Base-by-base conservation (phyloP, 2,888 invertebrate species). In the Opisthograptis luteolata region DNA sequence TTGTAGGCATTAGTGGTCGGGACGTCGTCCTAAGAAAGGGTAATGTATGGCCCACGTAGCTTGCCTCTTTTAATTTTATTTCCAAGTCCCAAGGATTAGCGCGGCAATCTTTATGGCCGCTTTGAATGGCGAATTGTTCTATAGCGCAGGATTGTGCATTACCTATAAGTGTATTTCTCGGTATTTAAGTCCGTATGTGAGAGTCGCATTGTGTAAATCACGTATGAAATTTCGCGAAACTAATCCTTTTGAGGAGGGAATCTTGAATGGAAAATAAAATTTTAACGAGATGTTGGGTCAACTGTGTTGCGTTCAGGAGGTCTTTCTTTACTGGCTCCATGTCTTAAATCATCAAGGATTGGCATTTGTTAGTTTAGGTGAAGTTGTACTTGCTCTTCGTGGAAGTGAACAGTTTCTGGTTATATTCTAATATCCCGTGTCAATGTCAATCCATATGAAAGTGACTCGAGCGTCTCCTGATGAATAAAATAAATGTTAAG, bases 1-100 rank as follows among this genome's bases (percentile, higher is more conserved):
- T 85, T 88, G 89, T 87, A 81, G 79, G 86, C 84, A 87, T 89
- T 88, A 87, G 87, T 81, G 74, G 76, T 65, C 72, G 74, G 76
- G 79, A 78, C 80, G 75, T 73, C 72, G 73, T 76, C 81, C 79
- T 71, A 75, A 80, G 80, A 76, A 81, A 80, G 76, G 81, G 76
- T 81, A 81, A 84, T 78, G 79, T 79, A 82, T 78, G 72, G 75
- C 66, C 71, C 71, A 61, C 62, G 71, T 62, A 62, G 60, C 58
- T 39, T 54, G 45, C 41, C 36, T 49, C 42, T 62, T 70, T 73
- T 72, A 74, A 69, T 81, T 81, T 84, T 79, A 74, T 85, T 84
- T 73, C 67, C 58, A 64, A 74, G 70, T 67, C 73, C 73, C 55
- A 55, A 64, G 76, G 76, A 79, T 82, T 81, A 81, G 75, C 74